Evolutionary conservation across 2,113 vertebrate species (phyloP), one percentile per base, ranked within the genome.

Genomic region (Tetrax tetrax): DNA sequence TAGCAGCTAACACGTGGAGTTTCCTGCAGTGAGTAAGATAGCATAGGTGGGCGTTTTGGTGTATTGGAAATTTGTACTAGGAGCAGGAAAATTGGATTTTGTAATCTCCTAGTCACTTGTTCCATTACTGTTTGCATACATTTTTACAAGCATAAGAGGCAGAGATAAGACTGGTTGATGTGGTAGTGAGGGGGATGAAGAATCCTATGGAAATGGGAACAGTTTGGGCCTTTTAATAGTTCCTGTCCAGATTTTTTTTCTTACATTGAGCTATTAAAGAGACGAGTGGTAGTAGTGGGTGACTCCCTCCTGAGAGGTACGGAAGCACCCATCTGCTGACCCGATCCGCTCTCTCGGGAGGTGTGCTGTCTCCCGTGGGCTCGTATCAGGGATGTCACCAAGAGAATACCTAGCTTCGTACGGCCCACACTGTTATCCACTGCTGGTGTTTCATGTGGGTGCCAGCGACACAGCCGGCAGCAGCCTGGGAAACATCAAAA

Each of bases 61-160:
- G 68, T 92, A 87, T 83, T 95, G 95, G 93, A 93, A 96, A 91
- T 87, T 90, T 56, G 65, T 92, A 82, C 8, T 43, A 85, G 93
- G 38, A 96, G 70, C 77, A 95, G 77, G 74, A 91, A 94, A 94
- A 96, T 66, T 92, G 77, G 83, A 85, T 96, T 95, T 91, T 90
- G 59, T 76, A 92, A 94, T 96, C 68, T 83, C 48, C 47, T 33
- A 51, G 81, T 93, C 83, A 91, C 89, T 95, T 91, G 59, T 94
- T 96, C 93, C 89, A 66, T 89, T 95, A 70, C 77, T 84, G 83
- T 95, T 96, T 95, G 92, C 87, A 91, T 94, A 76, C 54, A 70
- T 91, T 91, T 91, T 91, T 95, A 89, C 77, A 94, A 91, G 56
- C 1, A 1, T 64, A 84, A 84, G 76, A 75, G 65, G 80, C 77